Base-by-base conservation (phyloP, 2,888 invertebrate genomes). In the Leucophora obtusa region DNA sequence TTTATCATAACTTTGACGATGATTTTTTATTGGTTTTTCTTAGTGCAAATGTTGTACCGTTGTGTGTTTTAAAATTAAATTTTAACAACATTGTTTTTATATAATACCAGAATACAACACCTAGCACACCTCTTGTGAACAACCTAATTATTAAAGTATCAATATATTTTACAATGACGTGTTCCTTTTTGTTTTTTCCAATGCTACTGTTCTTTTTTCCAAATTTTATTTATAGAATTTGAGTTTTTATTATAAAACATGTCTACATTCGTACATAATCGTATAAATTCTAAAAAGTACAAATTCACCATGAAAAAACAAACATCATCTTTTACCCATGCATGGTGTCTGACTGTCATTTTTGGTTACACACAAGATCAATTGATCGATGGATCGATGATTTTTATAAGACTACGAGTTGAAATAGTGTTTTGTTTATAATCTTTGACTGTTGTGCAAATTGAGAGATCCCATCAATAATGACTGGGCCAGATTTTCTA, bases 401-500 rank as follows among this genome's bases (percentile, higher is more conserved):
- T 33, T 69, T 73, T 76, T 71, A 58, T 53, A 65, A 53, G 70
- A 54, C 51, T 70, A 65, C 65, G 58, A 65, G 73, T 69, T 79
- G 72, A 69, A 51, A 43, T 38, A 70, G 21, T 70, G 76, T 59
- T 76, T 76, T 71, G 70, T 76, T 65, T 71, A 59, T 76, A 71
- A 59, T 65, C 53, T 68, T 58, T 63, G 68, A 63, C 51, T 72
- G 72, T 71, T 63, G 60, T 71, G 71, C 58, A 66, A 66, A 75
- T 80, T 75, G 71, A 80, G 75, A 66, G 54, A 75, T 80, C 71
- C 68, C 75, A 80, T 80, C 75, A 75, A 71, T 80, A 80, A 80
- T 69, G 79, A 75, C 68, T 75, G 21, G 63, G 51, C 56, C 17
- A 59, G 56, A 63, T 71, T 53, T 66, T 70, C 2, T 3, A 62